Evolutionary conservation across 2,888 invertebrate species (phyloP).

Genomic region (Parnassius mnemosyne): DNA sequence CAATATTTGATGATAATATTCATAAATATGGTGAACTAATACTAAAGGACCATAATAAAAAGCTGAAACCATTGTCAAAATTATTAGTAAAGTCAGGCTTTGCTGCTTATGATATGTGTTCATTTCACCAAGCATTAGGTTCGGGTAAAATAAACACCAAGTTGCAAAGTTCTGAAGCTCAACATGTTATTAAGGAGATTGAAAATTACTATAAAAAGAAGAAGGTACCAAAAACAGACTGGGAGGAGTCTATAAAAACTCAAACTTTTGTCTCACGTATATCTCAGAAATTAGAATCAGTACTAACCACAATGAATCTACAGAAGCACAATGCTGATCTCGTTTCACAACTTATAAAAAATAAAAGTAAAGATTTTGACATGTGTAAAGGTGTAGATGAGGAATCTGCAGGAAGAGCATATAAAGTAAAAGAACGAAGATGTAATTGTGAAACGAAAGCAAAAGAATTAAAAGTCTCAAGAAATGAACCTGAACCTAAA

Average conservation of each 20-base stretch:
- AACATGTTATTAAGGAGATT: constrained; percentile 43
- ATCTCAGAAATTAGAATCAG: constrained; percentile 37
- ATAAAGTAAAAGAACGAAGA: constrained; percentile 4
- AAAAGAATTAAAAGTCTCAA: constrained; percentile 7
- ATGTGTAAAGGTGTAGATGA: constrained; percentile 55
- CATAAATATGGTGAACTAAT: constrained; percentile 65
- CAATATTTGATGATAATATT: constrained; percentile 59
- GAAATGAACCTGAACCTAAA: constrained; percentile 5
- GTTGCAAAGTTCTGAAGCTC: constrained; percentile 34
- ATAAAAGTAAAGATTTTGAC: constrained; percentile 49
- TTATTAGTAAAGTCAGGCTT: constrained; percentile 43
- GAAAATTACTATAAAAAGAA: constrained; percentile 37
- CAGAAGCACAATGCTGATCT: constrained; percentile 34
- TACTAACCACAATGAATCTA: constrained; percentile 39
- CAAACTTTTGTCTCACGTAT: constrained; percentile 43
- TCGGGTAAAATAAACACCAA: constrained; percentile 46
- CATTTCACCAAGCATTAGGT: constrained; percentile 46
- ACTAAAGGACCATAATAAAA: constrained; percentile 39
- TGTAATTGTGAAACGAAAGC: constrained; percentile 4
- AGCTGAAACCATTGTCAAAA: constrained; percentile 37
- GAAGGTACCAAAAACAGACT: constrained; percentile 30
- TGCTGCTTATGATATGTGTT: constrained; percentile 41
- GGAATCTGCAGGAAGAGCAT: constrained; percentile 45
- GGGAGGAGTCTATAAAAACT: constrained; percentile 39
- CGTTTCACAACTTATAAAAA: constrained; percentile 31